These are phyloP conservation scores for Oryzias celebensis DNA, from an alignment of 2,113 vertebrate genomes.

Conservation along the genomic window DNA sequence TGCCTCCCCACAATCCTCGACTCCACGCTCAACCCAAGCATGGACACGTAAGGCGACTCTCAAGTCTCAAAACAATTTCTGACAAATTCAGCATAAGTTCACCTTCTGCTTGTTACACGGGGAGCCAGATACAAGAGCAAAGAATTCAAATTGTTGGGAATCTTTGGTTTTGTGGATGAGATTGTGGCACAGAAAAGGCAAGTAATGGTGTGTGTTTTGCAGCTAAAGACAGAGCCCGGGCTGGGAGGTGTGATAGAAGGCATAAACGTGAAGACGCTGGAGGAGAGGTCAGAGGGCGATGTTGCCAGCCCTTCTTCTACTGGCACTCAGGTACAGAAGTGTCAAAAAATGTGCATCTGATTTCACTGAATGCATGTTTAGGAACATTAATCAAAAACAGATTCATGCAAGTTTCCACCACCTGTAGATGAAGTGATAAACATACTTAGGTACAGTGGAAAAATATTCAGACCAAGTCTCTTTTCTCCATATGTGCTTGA, in stretches of 20 bases:
- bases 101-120: constrained; percentile 13
- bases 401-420: not conserved
- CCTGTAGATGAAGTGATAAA: not conserved
- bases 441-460: not conserved
- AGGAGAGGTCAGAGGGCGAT: constrained; percentile 90
- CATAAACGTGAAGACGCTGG: constrained; percentile 82
- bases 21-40: constrained; percentile 80
- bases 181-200: not conserved
- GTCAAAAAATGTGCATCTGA: not conserved
- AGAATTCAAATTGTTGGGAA: too few relatives aligned
- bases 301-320: constrained; percentile 92
- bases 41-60: constrained; percentile 82
- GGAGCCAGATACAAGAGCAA: not conserved
- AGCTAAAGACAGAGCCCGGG: constrained; percentile 90
- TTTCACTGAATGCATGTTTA: not conserved
- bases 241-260: constrained; percentile 77
- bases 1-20: constrained; percentile 77
- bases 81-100: not conserved
- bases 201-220: constrained; percentile 28
- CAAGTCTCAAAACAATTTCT: not conserved
- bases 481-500: constrained; percentile 5
- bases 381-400: not conserved
- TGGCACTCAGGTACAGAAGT: constrained; percentile 86
- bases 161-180: too few relatives aligned
- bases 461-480: not conserved